Evolutionary conservation across 2,888 invertebrate genomes (phyloP).

Genomic region (Candidula unifasciata): DNA sequence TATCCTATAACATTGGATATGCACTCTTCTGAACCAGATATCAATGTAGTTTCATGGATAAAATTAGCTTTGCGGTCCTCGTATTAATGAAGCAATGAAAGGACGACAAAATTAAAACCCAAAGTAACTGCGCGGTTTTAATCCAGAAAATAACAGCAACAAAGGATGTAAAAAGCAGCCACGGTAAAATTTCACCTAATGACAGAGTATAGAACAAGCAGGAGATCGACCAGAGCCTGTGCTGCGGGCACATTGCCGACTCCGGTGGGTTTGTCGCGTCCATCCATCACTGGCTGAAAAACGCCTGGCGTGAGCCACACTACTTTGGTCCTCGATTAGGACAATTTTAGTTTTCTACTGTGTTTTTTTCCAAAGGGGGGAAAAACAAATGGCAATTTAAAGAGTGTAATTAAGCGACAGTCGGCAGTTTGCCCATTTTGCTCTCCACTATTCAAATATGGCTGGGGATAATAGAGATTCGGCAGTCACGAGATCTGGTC

Average conservation of each 20-base stretch:
- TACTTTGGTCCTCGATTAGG: conserved; percentile 33
- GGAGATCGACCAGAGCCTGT: conserved; percentile 7
- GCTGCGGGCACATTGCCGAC: conserved; percentile 12
- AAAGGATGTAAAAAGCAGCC: conserved; percentile 2
- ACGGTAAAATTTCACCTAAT: conserved; percentile 26
- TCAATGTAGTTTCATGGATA: no score
- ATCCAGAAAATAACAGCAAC: conserved; percentile 18
- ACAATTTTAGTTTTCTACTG: conserved; percentile 25
- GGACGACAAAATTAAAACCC: neutral
- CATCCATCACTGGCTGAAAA: conserved; percentile 33
- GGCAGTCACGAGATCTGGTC: conserved; percentile 28
- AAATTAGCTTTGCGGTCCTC: no score
- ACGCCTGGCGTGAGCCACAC: conserved; percentile 28
- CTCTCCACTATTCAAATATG: conserved; percentile 40
- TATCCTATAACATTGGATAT: no score
- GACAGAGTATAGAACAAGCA: conserved; percentile 27
- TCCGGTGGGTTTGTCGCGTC: conserved; percentile 18
- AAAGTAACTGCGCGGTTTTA: neutral
- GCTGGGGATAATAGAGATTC: conserved; percentile 32
- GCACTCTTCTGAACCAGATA: no score
- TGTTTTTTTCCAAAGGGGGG: conserved; percentile 11
- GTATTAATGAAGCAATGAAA: conserved; percentile 3
- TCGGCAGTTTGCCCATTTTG: conserved; percentile 43
- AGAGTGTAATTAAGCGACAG: conserved; percentile 36
- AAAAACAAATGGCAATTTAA: conserved; percentile 43